Evolutionary conservation across 2,888 invertebrate species (phyloP).

Genomic region (Sepioteuthis lessoniana): DNA sequence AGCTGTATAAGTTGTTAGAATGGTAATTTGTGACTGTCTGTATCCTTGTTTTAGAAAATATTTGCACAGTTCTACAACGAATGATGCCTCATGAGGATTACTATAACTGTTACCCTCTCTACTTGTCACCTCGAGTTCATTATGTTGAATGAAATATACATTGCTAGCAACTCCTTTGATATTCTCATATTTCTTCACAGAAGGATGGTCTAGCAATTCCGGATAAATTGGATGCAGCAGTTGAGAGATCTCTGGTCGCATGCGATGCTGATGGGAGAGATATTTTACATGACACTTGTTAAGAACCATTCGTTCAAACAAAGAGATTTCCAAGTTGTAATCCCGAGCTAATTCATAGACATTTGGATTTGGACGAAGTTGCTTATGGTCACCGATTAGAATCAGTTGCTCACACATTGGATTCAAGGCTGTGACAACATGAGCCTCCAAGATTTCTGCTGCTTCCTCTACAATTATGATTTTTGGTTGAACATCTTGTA

Average conservation of each 20-base stretch:
- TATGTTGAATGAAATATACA: constrained; percentile 71
- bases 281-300: constrained; percentile 80
- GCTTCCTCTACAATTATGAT: constrained; percentile 86
- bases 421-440: constrained; percentile 86
- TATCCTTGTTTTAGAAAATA: constrained; percentile 73
- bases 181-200: constrained; percentile 60
- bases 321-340: constrained; percentile 84
- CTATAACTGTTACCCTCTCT: constrained; percentile 66
- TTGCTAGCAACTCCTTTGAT: constrained; percentile 67
- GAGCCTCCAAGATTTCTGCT: constrained; percentile 89
- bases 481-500: constrained; percentile 70
- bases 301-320: constrained; percentile 87
- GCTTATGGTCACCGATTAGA: constrained; percentile 88
- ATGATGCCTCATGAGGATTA: constrained; percentile 71
- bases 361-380: constrained; percentile 84
- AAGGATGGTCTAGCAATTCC: constrained; percentile 64
- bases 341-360: constrained; percentile 81
- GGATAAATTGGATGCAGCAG: constrained; percentile 69
- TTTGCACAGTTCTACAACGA: constrained; percentile 61
- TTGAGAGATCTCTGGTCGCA: constrained; percentile 72
- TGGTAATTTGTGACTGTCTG: constrained; percentile 65
- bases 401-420: constrained; percentile 85
- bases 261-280: constrained; percentile 80
- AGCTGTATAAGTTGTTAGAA: constrained; percentile 72
- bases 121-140: constrained; percentile 59